Evolutionary conservation across 2,113 vertebrate genomes (phyloP).

Genomic region (Chlorocebus sabaeus): DNA sequence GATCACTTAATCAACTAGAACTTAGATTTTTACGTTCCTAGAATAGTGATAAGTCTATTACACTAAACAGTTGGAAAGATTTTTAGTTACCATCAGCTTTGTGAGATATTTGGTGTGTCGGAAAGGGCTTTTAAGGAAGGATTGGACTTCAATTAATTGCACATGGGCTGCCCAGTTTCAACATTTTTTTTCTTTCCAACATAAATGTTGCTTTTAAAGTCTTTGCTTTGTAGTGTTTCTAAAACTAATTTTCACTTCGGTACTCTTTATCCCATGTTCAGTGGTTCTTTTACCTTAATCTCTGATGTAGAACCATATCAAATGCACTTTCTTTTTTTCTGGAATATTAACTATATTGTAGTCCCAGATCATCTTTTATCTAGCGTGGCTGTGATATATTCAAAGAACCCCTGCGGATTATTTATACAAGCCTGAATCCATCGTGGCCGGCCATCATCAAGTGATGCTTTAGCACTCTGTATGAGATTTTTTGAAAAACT

Average conservation of each 20-base stretch:
- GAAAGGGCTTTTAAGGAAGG: neutral
- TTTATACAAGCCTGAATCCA: neutral
- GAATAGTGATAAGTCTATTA: neutral
- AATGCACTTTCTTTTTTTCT: slow-evolving; percentile 1
- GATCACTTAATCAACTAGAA: neutral
- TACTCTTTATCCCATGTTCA: neutral
- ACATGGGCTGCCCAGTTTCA: neutral
- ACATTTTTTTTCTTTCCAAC: neutral
- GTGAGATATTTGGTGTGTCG: neutral
- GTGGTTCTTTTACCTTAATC: slow-evolving; percentile 57
- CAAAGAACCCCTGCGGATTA: slow-evolving; percentile 54
- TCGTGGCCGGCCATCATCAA: neutral
- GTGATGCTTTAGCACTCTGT: neutral
- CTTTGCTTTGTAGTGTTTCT: slow-evolving; percentile 17
- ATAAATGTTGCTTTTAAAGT: slow-evolving; percentile 44
- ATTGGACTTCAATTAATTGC: neutral
- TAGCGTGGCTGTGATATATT: neutral
- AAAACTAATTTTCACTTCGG: neutral
- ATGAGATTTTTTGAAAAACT: neutral
- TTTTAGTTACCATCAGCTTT: neutral
- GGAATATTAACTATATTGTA: slow-evolving; percentile 9
- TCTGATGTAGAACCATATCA: neutral
- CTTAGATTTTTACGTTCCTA: neutral
- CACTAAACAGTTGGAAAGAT: neutral
- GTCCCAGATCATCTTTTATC: slow-evolving; percentile 10